These are phyloP conservation scores for Imbricaverruca yamaguchii DNA, from an alignment of 2,888 invertebrate genomes.

Conservation along the genomic window DNA sequence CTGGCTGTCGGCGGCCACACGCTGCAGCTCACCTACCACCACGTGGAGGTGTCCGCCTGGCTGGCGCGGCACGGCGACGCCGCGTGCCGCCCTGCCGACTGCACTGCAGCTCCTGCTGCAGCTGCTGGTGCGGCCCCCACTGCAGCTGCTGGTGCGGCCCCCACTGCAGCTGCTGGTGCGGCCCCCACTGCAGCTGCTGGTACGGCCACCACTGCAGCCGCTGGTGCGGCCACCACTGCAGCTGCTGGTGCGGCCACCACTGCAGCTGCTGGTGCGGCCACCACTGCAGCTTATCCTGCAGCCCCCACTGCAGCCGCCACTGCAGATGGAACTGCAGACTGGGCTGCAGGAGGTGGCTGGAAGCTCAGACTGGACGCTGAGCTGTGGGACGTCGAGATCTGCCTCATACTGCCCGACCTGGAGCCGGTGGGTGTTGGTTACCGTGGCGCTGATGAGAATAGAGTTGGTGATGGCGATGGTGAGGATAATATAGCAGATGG, in stretches of 20 bases:
- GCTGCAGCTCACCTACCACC: background rate
- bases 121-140: too few relatives aligned
- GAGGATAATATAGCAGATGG: background rate
- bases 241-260: too few relatives aligned
- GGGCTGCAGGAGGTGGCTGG: background rate
- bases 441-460: background rate
- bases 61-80: background rate
- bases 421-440: background rate
- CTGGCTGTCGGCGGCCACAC: slow-evolving; percentile 7
- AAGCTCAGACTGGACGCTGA: slow-evolving; percentile 2
- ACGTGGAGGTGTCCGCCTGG: background rate
- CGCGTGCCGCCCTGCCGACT: background rate
- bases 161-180: background rate
- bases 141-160: background rate
- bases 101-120: too few relatives aligned
- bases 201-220: background rate
- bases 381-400: slow-evolving; percentile 4
- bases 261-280: background rate
- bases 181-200: background rate
- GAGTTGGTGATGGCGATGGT: background rate
- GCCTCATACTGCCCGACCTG: background rate
- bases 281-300: too few relatives aligned
- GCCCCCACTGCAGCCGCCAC: background rate
- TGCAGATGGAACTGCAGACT: background rate
- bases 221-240: background rate